Conservation (phyloP, 2,113 vertebrate species). For the Platysteira castanea region DNA sequence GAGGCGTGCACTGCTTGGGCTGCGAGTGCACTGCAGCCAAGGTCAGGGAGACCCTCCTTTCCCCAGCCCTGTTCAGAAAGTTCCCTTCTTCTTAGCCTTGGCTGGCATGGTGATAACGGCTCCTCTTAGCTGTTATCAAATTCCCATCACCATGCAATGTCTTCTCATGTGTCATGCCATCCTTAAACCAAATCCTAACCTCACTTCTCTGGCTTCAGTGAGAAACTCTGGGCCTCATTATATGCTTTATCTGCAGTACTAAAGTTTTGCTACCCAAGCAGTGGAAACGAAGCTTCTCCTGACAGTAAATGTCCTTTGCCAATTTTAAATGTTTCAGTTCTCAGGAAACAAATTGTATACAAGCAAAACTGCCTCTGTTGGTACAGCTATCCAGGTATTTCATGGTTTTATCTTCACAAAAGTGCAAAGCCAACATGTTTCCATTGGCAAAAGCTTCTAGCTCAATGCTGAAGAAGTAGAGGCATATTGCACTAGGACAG, state of each 20-base stretch:
- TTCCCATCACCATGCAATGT: not conserved
- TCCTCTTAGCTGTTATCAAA: not conserved
- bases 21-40: accelerated
- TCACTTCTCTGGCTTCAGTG: not conserved
- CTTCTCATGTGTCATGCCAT: not conserved
- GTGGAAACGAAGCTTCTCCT: not conserved
- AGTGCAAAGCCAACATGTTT: not conserved
- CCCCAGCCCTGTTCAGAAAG: not conserved
- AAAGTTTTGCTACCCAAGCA: not conserved
- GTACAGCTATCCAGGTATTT: not conserved
- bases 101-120: not conserved
- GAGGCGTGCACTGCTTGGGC: not conserved
- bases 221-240: not conserved
- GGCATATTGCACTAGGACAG: not conserved
- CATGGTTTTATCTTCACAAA: not conserved
- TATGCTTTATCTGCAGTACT: not conserved
- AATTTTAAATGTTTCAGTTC: not conserved
- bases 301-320: not conserved
- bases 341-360: not conserved
- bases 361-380: not conserved
- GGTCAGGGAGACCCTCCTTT: not conserved
- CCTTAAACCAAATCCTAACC: not conserved
- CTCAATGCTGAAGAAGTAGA: not conserved
- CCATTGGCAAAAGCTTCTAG: not conserved
- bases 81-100: not conserved